Base-by-base conservation (phyloP, 2,113 vertebrate genomes). In the Tetrax tetrax region DNA sequence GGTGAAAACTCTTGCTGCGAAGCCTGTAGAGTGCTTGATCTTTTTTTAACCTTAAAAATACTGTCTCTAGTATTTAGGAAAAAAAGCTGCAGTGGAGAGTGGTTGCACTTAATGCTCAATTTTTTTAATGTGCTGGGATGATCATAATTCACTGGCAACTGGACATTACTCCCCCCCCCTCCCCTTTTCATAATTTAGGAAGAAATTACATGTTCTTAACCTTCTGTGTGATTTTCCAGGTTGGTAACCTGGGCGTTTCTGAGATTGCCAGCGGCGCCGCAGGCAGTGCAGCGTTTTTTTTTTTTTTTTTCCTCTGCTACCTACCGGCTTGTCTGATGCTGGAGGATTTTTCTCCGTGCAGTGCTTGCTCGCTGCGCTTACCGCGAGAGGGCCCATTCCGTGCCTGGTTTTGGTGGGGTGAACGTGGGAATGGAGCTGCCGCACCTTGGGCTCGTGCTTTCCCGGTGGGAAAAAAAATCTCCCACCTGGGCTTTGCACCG, bases 401-500 rank as follows among this genome's bases (percentile, higher is more conserved):
- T 0, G 1, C 50, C 25, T 6, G 41, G 16, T 10, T 57, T 31
- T 19, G 51, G 69, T 1, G 37, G 8, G 2, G 35, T 1, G n/a
- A 47, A 7, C 25, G 3, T 63, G 51, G 74, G 59, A 17, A 69
- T 0, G 9, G 71, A 37, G 41, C n/a, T 14, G 47, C 65, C 14
- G 13, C 17, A 7, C 2, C 14, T 6, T 14, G 43, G 31, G 41
- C 27, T 50, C n/a, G 4, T 2, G 4, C 35, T 63, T 60, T 31
- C n/a, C 15, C 4, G 2, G 3, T 15, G 23, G 23, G 37, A 9
- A 48, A 8, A 28, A 53, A 48, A 48, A 10, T 23, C 10, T 12
- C 19, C 31, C 3, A 21, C 15, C 19, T 20, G 22, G 27, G 8
- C 2, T 37, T 43, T 2, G 22, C 5, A 3, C 7, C 21, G 29